Evolutionary conservation across 2,797 vertebrate genomes (phyloP).

Genomic region (Odontamblyopus lacepedii): DNA sequence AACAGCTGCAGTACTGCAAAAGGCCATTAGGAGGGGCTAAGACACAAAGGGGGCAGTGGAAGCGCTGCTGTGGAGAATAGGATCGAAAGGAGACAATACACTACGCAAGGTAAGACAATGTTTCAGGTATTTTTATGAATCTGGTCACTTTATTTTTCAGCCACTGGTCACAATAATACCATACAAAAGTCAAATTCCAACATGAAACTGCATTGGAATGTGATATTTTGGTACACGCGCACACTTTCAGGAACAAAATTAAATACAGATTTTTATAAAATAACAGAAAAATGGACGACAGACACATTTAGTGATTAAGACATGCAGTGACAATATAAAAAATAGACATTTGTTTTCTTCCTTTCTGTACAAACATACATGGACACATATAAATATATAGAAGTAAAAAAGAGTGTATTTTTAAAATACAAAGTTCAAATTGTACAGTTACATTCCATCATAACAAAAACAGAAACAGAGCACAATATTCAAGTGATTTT

Average conservation of each 20-base stretch:
- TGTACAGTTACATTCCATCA: slow-evolving; percentile 97
- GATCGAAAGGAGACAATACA: neutral
- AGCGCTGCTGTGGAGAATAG: neutral
- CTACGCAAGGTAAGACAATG: neutral
- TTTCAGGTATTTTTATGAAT: slow-evolving; percentile 38
- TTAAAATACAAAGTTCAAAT: slow-evolving; percentile 97
- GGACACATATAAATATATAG: slow-evolving; percentile 86
- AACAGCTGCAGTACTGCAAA: slow-evolving; percentile 47
- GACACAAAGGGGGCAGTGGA: slow-evolving; percentile 42
- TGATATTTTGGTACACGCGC: slow-evolving; percentile 51
- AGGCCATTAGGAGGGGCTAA: slow-evolving; percentile 63
- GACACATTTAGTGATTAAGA: slow-evolving; percentile 65
- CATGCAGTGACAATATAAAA: slow-evolving; percentile 91
- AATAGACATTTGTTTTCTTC: slow-evolving; percentile 93
- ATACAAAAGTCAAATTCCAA: slow-evolving; percentile 68
- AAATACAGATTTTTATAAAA: slow-evolving; percentile 74
- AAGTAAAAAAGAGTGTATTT: slow-evolving; percentile 97
- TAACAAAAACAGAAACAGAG: slow-evolving; percentile 83
- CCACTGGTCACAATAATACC: slow-evolving; percentile 69
- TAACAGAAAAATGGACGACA: slow-evolving; percentile 35
- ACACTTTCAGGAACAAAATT: slow-evolving; percentile 67
- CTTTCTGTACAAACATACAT: slow-evolving; percentile 80
- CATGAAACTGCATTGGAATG: slow-evolving; percentile 67
- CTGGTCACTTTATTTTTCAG: slow-evolving; percentile 68
- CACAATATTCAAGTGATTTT: slow-evolving; percentile 89